These are phyloP conservation scores for Cryptocephalus moraei DNA, from an alignment of 2,888 invertebrate species.

Conservation along the genomic window DNA sequence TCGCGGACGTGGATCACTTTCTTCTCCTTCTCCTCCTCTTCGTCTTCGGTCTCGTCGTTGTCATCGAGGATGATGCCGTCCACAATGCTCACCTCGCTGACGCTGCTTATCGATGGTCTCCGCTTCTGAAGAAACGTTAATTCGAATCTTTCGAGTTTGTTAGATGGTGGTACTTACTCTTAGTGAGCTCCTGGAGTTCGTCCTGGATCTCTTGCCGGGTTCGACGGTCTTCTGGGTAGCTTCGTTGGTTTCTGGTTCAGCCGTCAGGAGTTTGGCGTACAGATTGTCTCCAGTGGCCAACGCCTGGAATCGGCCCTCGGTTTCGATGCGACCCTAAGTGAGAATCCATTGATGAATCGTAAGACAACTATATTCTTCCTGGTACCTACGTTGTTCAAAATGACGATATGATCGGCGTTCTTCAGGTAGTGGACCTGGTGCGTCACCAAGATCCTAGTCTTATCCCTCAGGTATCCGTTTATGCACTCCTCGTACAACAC, in stretches of 20 bases:
- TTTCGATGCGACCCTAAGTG: slow-evolving; percentile 38
- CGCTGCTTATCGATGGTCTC: slow-evolving; percentile 25
- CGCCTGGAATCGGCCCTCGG: slow-evolving; percentile 38
- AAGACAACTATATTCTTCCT: not conserved
- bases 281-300: slow-evolving; percentile 38
- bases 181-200: slow-evolving; percentile 1
- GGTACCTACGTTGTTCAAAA: slow-evolving; percentile 48
- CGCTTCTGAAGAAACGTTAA: slow-evolving; percentile 10
- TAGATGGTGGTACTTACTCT: not conserved
- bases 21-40: slow-evolving; percentile 26
- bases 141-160: no score
- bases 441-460: slow-evolving; percentile 68
- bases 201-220: slow-evolving; percentile 4
- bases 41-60: slow-evolving; percentile 29
- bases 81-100: slow-evolving; percentile 32
- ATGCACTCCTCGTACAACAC: slow-evolving; percentile 72
- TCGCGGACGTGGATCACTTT: slow-evolving; percentile 37
- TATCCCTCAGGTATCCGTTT: slow-evolving; percentile 50
- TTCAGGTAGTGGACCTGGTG: slow-evolving; percentile 75
- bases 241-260: slow-evolving; percentile 33
- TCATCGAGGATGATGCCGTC: slow-evolving; percentile 28
- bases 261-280: slow-evolving; percentile 40
- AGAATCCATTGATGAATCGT: not conserved
- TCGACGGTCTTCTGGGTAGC: slow-evolving; percentile 24
- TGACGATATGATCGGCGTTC: slow-evolving; percentile 53